phyloP scores from a whole-genome alignment of 2,113 vertebrate species.

The Apteryx mantelli region DNA sequence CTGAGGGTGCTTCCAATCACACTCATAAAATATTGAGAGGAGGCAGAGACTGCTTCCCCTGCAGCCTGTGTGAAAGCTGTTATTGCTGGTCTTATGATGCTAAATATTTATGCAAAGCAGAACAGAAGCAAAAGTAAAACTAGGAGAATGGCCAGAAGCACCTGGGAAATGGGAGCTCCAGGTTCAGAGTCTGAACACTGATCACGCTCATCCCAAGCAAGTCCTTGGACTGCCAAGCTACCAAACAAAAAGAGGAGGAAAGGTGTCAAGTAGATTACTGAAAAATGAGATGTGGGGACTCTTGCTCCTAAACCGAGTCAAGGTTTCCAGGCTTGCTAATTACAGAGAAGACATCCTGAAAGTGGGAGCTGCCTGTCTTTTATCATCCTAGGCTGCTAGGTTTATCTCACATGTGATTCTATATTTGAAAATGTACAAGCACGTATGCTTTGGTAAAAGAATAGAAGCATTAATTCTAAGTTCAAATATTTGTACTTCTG shows the following conservation, averaged over 20 bases:
- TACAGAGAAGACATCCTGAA: background rate
- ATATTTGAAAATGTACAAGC: conserved; percentile 2
- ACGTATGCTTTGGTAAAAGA: background rate
- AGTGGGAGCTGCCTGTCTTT: background rate
- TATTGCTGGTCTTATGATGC: background rate
- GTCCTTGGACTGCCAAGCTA: background rate
- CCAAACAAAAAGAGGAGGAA: background rate
- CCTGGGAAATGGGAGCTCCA: background rate
- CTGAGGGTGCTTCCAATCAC: background rate
- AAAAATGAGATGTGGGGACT: background rate
- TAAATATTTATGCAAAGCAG: background rate
- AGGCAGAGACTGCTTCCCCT: background rate
- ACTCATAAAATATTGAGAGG: background rate
- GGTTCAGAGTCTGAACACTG: background rate
- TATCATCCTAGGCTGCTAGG: background rate
- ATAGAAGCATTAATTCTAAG: conserved; percentile 33
- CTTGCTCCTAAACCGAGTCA: background rate
- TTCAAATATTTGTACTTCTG: conserved; percentile 58
- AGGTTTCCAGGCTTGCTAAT: background rate
- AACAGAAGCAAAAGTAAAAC: background rate
- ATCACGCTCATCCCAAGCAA: background rate
- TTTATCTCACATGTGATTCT: background rate
- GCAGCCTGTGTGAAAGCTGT: background rate
- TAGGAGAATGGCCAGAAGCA: background rate
- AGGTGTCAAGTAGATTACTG: background rate